These are phyloP conservation scores for Noctua fimbriata DNA, from an alignment of 2,888 invertebrate species.

Conservation along the genomic window DNA sequence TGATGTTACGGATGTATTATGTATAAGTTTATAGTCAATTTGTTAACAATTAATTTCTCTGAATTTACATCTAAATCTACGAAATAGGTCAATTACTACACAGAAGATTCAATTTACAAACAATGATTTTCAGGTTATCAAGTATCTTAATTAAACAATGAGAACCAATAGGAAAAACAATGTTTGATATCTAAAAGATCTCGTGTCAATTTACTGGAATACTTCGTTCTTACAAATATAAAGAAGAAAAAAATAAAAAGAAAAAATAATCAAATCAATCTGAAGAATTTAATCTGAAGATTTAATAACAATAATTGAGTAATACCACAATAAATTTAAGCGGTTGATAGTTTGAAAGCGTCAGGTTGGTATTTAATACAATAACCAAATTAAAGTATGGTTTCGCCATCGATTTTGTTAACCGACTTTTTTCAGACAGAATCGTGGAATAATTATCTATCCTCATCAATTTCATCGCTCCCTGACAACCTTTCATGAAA, in stretches of 20 bases:
- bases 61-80: neutral
- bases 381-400: constrained; percentile 32
- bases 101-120: neutral
- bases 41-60: neutral
- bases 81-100: neutral
- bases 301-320: neutral
- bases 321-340: too few species aligned
- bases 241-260: too few species aligned
- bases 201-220: neutral
- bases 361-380: neutral
- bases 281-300: too few species aligned
- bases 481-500: constrained; percentile 39
- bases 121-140: too few species aligned
- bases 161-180: neutral
- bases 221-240: neutral
- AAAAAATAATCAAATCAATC: too few species aligned
- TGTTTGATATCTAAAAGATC: too few species aligned
- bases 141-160: neutral
- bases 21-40: neutral
- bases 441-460: constrained; percentile 39
- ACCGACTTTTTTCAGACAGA: constrained; percentile 32
- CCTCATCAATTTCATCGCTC: constrained; percentile 45
- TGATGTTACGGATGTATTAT: too few species aligned
- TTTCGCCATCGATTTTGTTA: neutral
- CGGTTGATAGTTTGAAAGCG: neutral